phyloP scores from a whole-genome alignment of 2,113 vertebrate species.

The Gymnarchus niloticus region DNA sequence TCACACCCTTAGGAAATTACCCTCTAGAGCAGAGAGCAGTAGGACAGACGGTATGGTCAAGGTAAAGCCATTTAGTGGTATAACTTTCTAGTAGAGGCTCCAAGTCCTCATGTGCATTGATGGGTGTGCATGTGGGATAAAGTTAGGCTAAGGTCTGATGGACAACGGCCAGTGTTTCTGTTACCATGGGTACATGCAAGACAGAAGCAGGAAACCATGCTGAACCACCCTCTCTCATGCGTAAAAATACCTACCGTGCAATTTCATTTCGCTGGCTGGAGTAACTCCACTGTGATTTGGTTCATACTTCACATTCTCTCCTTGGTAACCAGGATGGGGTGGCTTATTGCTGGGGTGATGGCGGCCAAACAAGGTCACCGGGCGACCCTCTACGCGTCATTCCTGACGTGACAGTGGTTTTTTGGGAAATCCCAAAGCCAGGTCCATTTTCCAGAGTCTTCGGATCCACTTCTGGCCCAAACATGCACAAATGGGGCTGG shows the following conservation, averaged over 20 bases:
- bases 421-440: conserved; percentile 35
- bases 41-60: not conserved
- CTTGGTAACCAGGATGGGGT: conserved; percentile 23
- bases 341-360: conserved; percentile 51
- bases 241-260: conserved; percentile 32
- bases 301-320: conserved; percentile 42
- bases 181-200: conserved; percentile 47
- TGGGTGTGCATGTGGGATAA: conserved; percentile 15
- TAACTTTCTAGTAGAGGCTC: not conserved
- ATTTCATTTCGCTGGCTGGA: conserved; percentile 10
- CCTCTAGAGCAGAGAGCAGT: not conserved
- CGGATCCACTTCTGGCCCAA: not conserved
- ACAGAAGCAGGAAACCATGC: conserved; percentile 12
- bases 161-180: conserved; percentile 33
- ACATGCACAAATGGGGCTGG: conserved; percentile 3
- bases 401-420: conserved; percentile 52
- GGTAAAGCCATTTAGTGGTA: not conserved
- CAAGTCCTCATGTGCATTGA: not conserved
- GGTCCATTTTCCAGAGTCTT: not conserved
- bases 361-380: conserved; percentile 44
- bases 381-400: conserved; percentile 44
- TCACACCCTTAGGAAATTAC: not conserved
- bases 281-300: not conserved
- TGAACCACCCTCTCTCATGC: not conserved
- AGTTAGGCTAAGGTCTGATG: not conserved